Base-by-base conservation (phyloP, 2,113 vertebrate species). In the Pycnonotus jocosus region DNA sequence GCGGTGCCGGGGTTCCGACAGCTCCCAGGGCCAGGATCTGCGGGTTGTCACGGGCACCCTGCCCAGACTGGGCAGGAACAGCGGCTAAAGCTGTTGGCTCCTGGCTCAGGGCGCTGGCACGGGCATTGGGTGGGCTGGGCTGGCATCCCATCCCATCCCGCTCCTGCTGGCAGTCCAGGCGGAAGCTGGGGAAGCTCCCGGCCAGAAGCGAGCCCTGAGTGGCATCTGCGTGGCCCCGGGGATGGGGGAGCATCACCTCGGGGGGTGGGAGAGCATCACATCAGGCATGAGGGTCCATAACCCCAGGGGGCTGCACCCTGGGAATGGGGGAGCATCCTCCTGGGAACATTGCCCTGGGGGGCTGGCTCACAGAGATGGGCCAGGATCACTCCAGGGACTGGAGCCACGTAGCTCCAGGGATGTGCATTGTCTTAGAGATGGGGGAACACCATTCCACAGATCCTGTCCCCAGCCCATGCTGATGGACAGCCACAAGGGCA, bases 401-500 rank as follows among this genome's bases (percentile, higher is more conserved):
- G 4, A 20, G 5, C 8, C 15, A 2, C 1, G 4, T 15, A 10
- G 7, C 12, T 37, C 12, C 12, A 8, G 15, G 48, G 23, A 10
- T 28, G 17, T 24, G 47, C 47, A 5, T 13, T 15, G 42, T 14
- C 25, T 31, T 6, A 12, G 44, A n/a, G 44, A 1, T 8, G 24
- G 17, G 14, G 6, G 10, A 48, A 9, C 37, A 28, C 15, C 15
- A 1, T 4, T 17, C 9, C 6, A 4, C 4, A 2, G 22, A 6
- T 4, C 24, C 51, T 4, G 8, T 18, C 15, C 68, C 50, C 40
- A 28, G 0, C 10, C 50, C 23, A 0, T 6, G 27, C 57, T 48
- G 38, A 15, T 3, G 4, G 15, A 23, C 1, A 3, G 16, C 23
- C 51, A 31, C 14, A 6, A 24, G 19, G 4, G 7, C 7, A 2